phyloP scores from a whole-genome alignment of 2,113 vertebrate genomes.

The Alethe diademata region DNA sequence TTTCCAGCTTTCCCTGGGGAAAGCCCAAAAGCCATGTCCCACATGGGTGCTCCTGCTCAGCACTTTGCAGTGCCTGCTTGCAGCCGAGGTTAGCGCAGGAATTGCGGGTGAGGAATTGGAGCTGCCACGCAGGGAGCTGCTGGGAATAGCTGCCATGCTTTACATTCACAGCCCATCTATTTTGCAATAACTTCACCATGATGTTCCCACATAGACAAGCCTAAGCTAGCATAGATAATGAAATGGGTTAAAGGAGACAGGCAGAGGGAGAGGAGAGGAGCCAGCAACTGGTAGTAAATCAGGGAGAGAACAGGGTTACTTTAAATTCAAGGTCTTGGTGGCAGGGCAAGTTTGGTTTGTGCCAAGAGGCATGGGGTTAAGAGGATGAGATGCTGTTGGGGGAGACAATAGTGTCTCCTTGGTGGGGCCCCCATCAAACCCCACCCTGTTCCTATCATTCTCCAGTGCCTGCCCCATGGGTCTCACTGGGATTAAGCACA shows the following conservation, averaged over 20 bases:
- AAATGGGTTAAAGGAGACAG: constrained; percentile 69
- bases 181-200: constrained; percentile 61
- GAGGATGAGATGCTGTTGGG: not conserved
- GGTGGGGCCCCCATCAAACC: not conserved
- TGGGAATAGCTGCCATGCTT: constrained; percentile 41
- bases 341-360: constrained; percentile 4
- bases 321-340: constrained; percentile 46
- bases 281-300: constrained; percentile 59
- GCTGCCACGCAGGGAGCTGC: not conserved
- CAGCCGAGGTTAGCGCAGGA: not conserved
- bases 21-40: not conserved
- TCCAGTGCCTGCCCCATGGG: not conserved
- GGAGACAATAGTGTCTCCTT: not conserved
- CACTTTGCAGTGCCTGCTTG: not conserved
- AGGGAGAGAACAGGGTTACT: constrained; percentile 31
- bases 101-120: not conserved
- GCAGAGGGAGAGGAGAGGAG: constrained; percentile 50
- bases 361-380: not conserved
- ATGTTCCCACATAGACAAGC: constrained; percentile 69
- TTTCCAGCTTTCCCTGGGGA: not conserved
- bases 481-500: not conserved
- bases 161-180: constrained; percentile 63
- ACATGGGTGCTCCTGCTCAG: not conserved
- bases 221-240: constrained; percentile 70
- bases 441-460: not conserved